These are phyloP conservation scores for Andrena camellia DNA, from an alignment of 2,888 invertebrate species.

Conservation along the genomic window DNA sequence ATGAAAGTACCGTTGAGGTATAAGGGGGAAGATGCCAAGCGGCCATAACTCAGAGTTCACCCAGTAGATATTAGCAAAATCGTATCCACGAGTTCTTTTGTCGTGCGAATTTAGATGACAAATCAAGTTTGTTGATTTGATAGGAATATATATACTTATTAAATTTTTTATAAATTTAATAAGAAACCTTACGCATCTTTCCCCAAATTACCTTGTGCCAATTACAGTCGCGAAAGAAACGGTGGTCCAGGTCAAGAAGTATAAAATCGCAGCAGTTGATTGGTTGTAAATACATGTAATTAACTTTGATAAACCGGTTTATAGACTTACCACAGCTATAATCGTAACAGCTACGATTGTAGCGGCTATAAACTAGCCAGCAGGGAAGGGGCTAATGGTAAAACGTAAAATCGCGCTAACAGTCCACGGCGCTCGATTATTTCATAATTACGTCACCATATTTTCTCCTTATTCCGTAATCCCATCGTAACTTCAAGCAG, in stretches of 20 bases:
- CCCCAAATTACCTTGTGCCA: no score
- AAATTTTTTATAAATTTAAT: no score
- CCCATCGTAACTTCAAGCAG: neutral
- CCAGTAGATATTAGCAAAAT: no score
- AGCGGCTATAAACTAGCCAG: neutral
- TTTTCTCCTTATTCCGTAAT: neutral
- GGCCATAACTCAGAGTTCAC: no score
- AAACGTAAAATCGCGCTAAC: neutral
- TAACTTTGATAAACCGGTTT: slow-evolving; percentile 36
- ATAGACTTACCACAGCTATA: slow-evolving; percentile 4
- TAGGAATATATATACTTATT: no score
- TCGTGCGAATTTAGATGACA: no score
- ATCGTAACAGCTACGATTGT: slow-evolving; percentile 17
- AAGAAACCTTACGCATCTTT: no score
- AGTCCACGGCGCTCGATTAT: neutral
- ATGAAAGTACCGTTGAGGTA: no score
- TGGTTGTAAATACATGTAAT: slow-evolving; percentile 22
- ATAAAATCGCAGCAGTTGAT: slow-evolving; percentile 31
- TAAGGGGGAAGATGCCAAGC: no score
- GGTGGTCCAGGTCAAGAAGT: neutral
- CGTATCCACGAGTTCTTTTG: no score
- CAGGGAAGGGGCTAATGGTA: neutral
- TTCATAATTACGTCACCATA: neutral
- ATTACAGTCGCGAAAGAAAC: neutral
- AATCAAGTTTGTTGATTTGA: no score